A percentile compares a stretch with the other conserved stretches of the same genome.
Evolutionary conservation across 2,113 vertebrate genomes (phyloP).

Genomic region (Peromyscus maniculatus): DNA sequence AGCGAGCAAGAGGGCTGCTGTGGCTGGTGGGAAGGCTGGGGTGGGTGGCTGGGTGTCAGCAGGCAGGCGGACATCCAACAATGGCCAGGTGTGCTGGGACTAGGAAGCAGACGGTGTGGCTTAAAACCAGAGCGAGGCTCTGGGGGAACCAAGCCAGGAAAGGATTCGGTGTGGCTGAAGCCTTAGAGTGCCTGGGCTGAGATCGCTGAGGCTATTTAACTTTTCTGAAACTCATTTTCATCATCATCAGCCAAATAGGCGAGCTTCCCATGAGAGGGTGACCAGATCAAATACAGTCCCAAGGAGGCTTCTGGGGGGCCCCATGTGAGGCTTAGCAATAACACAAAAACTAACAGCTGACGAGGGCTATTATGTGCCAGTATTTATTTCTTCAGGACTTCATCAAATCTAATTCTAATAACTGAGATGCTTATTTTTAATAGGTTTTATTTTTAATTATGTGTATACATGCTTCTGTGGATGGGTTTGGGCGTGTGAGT

Average conservation of each 20-base stretch:
- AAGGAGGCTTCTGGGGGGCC: neutral
- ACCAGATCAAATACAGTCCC: neutral
- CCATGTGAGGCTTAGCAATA: neutral
- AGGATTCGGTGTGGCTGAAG: fast-evolving
- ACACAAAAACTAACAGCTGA: neutral
- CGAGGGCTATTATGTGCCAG: neutral
- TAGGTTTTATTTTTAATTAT: neutral
- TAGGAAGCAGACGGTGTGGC: neutral
- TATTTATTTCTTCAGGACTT: neutral
- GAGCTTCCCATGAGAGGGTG: neutral
- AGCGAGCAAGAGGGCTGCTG: neutral
- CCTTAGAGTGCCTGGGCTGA: neutral
- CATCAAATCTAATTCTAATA: neutral
- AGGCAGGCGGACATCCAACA: neutral
- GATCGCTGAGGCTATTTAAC: neutral
- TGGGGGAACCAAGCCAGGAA: neutral
- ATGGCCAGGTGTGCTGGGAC: neutral
- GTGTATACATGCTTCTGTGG: neutral
- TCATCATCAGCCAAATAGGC: neutral
- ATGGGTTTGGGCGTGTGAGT: neutral
- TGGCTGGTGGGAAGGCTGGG: neutral
- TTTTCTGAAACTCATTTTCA: neutral
- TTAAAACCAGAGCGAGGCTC: neutral
- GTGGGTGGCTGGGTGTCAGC: neutral
- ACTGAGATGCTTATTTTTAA: neutral